Base-by-base conservation (phyloP, 2,888 invertebrate genomes). In the Branchipolynoe longqiensis region DNA sequence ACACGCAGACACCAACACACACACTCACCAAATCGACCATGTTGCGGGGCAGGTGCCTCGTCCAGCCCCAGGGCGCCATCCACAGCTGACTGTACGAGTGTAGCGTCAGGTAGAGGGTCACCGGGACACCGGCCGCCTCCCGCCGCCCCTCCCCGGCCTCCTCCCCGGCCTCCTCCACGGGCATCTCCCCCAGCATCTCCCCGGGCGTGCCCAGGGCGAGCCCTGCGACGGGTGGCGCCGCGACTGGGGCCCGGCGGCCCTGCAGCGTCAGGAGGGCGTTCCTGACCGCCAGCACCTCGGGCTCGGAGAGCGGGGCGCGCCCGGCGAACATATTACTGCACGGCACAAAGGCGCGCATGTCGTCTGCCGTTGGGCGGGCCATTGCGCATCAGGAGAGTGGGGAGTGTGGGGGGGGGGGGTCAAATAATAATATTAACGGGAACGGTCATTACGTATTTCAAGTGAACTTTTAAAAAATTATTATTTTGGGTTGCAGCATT, bases 71-170 rank as follows among this genome's bases (percentile, higher is more conserved):
- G 0, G 94, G 93, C 12, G 91, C 90, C 91, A 94, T 90, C 93
- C 93, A 94, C 33, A 94, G 87, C 88, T 98, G 96, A 0, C 96
- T 96, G 90, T 95, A 96, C 59, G 96, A 96, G 91, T 97, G 97
- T 87, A 97, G 94, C 2, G 96, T 96, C 8, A 97, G 91, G 91
- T 96, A 97, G 25, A 87, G 78, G 48, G 14, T 25, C 8, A 62
- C 25, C 8, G 6, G 62, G n/a, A n/a, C n/a, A 12, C 54, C 54
- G 12, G 54, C 18, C 54, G 12, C 18, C 12, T 54, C 18, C 18
- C n/a, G n/a, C n/a, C n/a, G n/a, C n/a, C n/a, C n/a, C n/a, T n/a
- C n/a, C n/a, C n/a, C n/a, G 18, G 8, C 48, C 48, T 48, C 48
- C 18, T 48, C 48, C n/a, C n/a, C n/a, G n/a, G n/a, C n/a, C n/a